These are phyloP conservation scores for Scaptomyza tumidula DNA, from an alignment of 2,888 invertebrate genomes.

Conservation along the genomic window DNA sequence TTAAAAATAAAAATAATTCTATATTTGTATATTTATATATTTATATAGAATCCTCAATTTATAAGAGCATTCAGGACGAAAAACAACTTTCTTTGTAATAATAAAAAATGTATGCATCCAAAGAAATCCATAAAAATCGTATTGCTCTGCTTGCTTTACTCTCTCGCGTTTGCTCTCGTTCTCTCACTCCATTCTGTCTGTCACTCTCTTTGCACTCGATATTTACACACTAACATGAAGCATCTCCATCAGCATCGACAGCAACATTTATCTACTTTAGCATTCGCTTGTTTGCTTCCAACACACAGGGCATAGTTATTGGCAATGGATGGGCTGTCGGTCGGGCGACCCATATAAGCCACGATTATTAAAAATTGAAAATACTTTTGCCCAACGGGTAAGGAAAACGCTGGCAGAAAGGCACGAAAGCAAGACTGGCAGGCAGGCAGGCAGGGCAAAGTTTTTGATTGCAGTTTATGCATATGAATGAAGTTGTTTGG, in stretches of 20 bases:
- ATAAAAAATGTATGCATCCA: slow-evolving; percentile 22
- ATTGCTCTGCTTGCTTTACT: slow-evolving; percentile 4
- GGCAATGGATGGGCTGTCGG: slow-evolving; percentile 25
- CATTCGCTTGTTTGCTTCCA: slow-evolving; percentile 15
- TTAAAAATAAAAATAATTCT: no score
- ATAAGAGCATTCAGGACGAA: slow-evolving; percentile 18
- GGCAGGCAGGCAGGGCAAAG: slow-evolving; percentile 28
- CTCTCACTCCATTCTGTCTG: background rate
- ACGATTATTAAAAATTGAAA: slow-evolving; percentile 75
- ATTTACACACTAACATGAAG: slow-evolving; percentile 40
- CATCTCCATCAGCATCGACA: slow-evolving; percentile 24
- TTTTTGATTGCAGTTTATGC: slow-evolving; percentile 74
- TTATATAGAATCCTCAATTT: background rate
- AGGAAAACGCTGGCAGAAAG: slow-evolving; percentile 8
- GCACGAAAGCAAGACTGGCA: slow-evolving; percentile 1
- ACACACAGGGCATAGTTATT: slow-evolving; percentile 32
- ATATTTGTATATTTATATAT: no score
- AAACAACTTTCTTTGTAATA: background rate
- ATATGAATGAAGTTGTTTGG: slow-evolving; percentile 74
- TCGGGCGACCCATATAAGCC: slow-evolving; percentile 48
- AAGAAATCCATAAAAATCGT: slow-evolving; percentile 32
- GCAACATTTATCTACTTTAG: slow-evolving; percentile 35
- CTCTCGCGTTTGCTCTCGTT: background rate
- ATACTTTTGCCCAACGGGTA: slow-evolving; percentile 50
- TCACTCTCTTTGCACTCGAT: slow-evolving; percentile 22